Evolutionary conservation across 2,888 invertebrate genomes (phyloP).

Genomic region (Lasioglossum lativentre): DNA sequence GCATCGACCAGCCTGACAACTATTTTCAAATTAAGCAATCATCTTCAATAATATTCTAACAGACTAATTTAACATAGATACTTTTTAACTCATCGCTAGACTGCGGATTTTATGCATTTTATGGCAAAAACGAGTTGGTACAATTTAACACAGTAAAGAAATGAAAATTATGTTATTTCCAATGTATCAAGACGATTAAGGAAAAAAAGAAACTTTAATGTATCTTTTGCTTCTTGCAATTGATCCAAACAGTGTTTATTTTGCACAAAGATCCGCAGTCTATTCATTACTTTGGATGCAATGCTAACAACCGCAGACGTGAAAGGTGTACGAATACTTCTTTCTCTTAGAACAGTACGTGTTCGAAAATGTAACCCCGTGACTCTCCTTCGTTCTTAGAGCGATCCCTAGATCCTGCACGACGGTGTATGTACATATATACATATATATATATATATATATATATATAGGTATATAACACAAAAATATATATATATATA

Average conservation of each 20-base stretch:
- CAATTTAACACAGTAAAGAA: too few species aligned
- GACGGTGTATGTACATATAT: slow-evolving; percentile 51
- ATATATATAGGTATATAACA: slow-evolving; percentile 21
- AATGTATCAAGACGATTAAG: too few species aligned
- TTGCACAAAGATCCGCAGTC: background rate
- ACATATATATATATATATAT: slow-evolving; percentile 33
- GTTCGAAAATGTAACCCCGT: slow-evolving; percentile 21
- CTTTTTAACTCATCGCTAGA: background rate
- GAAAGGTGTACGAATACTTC: background rate
- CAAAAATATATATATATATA: slow-evolving; percentile 35
- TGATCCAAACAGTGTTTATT: too few species aligned
- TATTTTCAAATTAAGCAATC: background rate
- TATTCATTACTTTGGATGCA: background rate
- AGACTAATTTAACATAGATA: background rate
- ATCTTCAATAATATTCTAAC: background rate
- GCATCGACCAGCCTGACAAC: background rate
- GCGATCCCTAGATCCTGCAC: slow-evolving; percentile 61
- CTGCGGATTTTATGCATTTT: too few species aligned
- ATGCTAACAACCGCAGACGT: background rate
- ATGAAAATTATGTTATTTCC: too few species aligned
- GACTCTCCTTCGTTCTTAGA: slow-evolving; percentile 60
- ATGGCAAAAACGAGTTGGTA: too few species aligned
- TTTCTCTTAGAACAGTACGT: background rate
- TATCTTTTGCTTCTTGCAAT: too few species aligned
- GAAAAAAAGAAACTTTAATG: too few species aligned